Percentiles rank a stretch among this genome's conserved stretches.
Conservation (phyloP, 2,888 invertebrate genomes). For the Archaeoteleia sp. region DNA sequence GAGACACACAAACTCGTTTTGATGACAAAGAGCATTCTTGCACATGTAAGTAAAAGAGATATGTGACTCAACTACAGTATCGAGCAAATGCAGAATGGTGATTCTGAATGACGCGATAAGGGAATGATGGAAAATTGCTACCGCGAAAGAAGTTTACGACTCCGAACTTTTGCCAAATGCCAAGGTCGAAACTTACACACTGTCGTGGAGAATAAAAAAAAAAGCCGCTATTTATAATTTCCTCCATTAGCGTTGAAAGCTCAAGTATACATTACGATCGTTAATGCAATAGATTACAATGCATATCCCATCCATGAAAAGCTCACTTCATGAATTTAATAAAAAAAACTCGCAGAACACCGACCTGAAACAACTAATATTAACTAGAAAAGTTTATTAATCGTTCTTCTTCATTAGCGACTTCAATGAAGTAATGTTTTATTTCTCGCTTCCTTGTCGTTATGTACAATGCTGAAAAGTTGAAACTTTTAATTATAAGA, state of each 20-base stretch:
- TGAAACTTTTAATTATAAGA: conserved; percentile 22
- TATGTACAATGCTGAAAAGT: conserved; percentile 16
- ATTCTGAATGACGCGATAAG: conserved; percentile 37
- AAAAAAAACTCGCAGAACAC: no score
- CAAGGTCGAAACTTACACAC: conserved; percentile 16
- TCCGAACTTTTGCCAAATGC: conserved; percentile 21
- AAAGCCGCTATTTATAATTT: background rate
- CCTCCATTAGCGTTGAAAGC: background rate
- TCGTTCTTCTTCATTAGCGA: conserved; percentile 21
- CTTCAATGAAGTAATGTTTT: conserved; percentile 4
- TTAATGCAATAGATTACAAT: no score
- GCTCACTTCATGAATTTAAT: no score
- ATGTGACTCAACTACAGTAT: conserved; percentile 25
- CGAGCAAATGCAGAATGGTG: conserved; percentile 20
- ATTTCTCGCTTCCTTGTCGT: no score
- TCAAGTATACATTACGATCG: background rate
- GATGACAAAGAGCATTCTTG: conserved; percentile 3
- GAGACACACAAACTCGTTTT: no score
- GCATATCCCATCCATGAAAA: no score
- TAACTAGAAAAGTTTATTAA: no score
- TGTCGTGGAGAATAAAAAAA: background rate
- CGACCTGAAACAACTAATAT: no score
- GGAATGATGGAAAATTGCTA: conserved; percentile 37
- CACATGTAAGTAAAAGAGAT: conserved; percentile 24
- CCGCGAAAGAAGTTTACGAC: conserved; percentile 32